Base-by-base conservation (phyloP, 2,113 vertebrate species). In the Dromaius novaehollandiae region DNA sequence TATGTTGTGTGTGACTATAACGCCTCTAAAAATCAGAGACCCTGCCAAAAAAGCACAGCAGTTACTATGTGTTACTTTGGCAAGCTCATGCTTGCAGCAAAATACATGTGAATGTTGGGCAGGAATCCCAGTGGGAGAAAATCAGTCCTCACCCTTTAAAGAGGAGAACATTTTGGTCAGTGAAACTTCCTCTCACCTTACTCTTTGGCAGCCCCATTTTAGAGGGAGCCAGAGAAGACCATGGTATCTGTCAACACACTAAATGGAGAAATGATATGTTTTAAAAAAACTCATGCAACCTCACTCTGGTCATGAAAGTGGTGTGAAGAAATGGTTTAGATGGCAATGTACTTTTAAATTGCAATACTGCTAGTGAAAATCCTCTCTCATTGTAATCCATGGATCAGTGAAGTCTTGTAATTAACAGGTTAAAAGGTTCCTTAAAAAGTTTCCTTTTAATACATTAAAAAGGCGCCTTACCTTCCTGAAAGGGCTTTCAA, bases 61-160 rank as follows among this genome's bases (percentile, higher is more conserved):
- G 38, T 76, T 56, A 9, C 36, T 51, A 8, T 30, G 44, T 34
- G 7, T 7, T 85, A 24, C 34, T 90, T 61, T 78, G 73, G 30
- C 50, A 82, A 74, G 75, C 6, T 24, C 38, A 34, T 30, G 11
- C 25, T 78, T 64, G 22, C 28, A 89, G 44, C 36, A 91, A 73
- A 90, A 65, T 53, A 22, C n/a, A 8, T 11, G 46, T 44, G 40
- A 74, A 50, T 50, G 8, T 22, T 70, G 46, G 86, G 44, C 73
- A 75, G 50, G 20, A 63, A 46, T 81, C 60, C 24, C 77, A 81
- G 38, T 60, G 55, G 28, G 20, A 2, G 4, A 63, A 28, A 84
- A 88, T 40, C 5, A 34, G 21, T 26, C 71, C 69, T 83, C 0
- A 0, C 13, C 40, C 51, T 71, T 71, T 0, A 0, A 25, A 71